Base-by-base conservation (phyloP, 2,888 invertebrate species). In the Athetis lepigone region DNA sequence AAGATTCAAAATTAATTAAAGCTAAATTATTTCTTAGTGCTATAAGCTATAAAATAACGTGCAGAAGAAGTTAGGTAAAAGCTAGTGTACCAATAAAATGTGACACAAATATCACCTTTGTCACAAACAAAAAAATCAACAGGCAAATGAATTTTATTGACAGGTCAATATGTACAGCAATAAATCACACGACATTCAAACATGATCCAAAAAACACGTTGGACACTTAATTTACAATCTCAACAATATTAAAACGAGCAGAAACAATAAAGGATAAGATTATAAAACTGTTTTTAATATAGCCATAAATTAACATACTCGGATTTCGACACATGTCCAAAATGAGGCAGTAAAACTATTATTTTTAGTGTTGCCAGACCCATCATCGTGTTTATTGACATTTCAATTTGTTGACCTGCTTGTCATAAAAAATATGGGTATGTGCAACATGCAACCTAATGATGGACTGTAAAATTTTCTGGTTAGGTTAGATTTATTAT, bases 321-420 rank as follows among this genome's bases (percentile, higher is more conserved):
- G 21, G 72, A 84, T 87, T 88, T 87, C 85, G 85, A 90, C 89
- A 90, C 85, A 81, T 83, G 83, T 80, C 82, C 77, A 77, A 77
- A 82, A 73, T 52, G 54, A 55, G 45, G 81, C 75, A 72, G 79
- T 89, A 86, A 89, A 89, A 84, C 85, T 79, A 84, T 85, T 83
- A 88, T 87, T 87, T 89, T 88, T 88, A 87, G 75, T 85, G 82
- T 73, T 77, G 76, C 75, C 78, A 75, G 81, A 65, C 68, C 59
- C 74, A 61, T 76, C 79, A 84, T 83, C 70, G 71, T 81, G 45
- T 89, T 91, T 90, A 90, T 89, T 81, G 81, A 77, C 78, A 79
- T 80, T 83, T 85, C 85, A 83, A 85, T 87, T 80, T 72, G 77
- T 78, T 77, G 72, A 79, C 81, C 75, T 70, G 79, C 81, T 80